Conservation (phyloP, 2,797 vertebrate species). For the Falco rusticolus region DNA sequence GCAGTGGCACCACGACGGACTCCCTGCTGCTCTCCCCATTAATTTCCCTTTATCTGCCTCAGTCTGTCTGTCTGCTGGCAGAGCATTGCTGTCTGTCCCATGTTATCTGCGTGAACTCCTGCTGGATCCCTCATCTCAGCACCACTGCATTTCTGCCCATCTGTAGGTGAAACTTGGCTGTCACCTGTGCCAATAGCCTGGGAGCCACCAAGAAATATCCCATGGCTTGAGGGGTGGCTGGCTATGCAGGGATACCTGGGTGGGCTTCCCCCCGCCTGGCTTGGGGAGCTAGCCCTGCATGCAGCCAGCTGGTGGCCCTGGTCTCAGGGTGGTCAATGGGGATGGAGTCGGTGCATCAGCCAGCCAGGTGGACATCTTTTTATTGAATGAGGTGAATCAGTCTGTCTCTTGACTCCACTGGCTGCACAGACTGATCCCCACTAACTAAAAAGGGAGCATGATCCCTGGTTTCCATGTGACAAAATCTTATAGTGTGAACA, state of each 20-base stretch:
- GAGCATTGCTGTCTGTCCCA: not conserved
- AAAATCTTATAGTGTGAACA: not conserved
- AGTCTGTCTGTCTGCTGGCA: not conserved
- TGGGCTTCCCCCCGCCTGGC: not conserved
- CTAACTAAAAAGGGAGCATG: not conserved
- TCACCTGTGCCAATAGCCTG: not conserved
- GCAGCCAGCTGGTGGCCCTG: not conserved
- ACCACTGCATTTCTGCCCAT: not conserved
- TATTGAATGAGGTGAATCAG: not conserved
- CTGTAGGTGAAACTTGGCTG: not conserved
- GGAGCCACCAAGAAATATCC: not conserved
- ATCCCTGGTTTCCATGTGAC: not conserved
- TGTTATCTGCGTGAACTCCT: not conserved
- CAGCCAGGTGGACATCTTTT: too few species aligned
- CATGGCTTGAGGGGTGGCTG: fast-evolving
- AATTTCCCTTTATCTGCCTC: not conserved
- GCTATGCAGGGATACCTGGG: not conserved
- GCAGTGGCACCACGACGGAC: not conserved
- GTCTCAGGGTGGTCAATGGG: not conserved
- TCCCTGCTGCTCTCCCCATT: not conserved
- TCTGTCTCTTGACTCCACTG: not conserved
- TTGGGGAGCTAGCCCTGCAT: not conserved
- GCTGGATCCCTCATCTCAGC: not conserved
- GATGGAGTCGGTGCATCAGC: not conserved
- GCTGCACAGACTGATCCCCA: not conserved